phyloP scores from a whole-genome alignment of 2,888 invertebrate species.

The Eumacrocentrus americanus region DNA sequence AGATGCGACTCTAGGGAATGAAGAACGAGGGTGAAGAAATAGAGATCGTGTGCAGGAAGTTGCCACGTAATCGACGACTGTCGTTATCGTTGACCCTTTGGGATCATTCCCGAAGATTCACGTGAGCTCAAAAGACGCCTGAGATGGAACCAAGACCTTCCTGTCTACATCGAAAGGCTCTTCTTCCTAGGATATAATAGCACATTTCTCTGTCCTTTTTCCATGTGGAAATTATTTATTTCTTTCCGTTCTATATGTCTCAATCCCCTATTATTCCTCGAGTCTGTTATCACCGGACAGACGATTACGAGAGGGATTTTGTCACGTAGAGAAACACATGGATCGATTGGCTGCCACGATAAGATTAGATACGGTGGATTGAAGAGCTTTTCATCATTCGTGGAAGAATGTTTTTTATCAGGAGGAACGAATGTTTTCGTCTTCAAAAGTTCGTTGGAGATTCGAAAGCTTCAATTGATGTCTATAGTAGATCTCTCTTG shows the following conservation, averaged over 20 bases:
- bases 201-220: too few species aligned
- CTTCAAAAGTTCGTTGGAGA: neutral
- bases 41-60: conserved; percentile 8
- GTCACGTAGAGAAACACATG: neutral
- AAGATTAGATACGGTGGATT: neutral
- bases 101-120: conserved; percentile 24
- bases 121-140: neutral
- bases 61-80: conserved; percentile 28
- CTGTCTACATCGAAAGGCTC: too few species aligned
- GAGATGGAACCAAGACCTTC: too few species aligned
- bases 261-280: neutral
- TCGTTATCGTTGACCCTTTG: conserved; percentile 32
- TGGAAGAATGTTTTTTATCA: too few species aligned
- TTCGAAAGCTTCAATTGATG: conserved; percentile 34
- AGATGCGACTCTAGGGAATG: neutral
- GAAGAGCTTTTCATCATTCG: neutral
- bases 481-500: conserved; percentile 33
- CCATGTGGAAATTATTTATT: neutral
- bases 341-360: neutral
- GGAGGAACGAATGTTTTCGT: neutral
- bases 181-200: too few species aligned
- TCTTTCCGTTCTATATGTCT: too few species aligned
- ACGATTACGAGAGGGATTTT: neutral
- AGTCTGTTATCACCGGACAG: neutral
- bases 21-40: neutral